phyloP scores from a whole-genome alignment of 2,888 invertebrate species.

The Nudaria mundana region DNA sequence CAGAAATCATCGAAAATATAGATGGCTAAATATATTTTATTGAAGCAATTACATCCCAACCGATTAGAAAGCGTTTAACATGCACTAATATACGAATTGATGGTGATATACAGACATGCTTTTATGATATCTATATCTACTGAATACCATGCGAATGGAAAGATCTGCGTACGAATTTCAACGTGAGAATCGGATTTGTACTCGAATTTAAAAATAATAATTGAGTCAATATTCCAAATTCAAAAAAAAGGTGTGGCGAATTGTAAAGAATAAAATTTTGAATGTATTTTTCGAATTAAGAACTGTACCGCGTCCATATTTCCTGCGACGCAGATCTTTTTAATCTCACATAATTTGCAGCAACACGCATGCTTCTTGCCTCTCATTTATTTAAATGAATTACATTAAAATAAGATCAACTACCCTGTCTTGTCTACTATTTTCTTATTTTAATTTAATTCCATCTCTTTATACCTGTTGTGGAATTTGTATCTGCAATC shows the following conservation, averaged over 20 bases:
- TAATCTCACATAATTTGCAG: slow-evolving; percentile 44
- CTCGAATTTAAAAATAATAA: slow-evolving; percentile 19
- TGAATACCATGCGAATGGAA: slow-evolving; percentile 59
- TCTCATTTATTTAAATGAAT: slow-evolving; percentile 60
- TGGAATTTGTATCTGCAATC: slow-evolving; percentile 97
- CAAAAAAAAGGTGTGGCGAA: slow-evolving; percentile 14
- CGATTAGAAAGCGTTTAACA: slow-evolving; percentile 30
- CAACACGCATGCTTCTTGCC: slow-evolving; percentile 86
- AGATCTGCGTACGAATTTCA: slow-evolving; percentile 63
- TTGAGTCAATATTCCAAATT: slow-evolving; percentile 11
- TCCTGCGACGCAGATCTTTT: slow-evolving; percentile 61
- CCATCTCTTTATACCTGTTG: slow-evolving; percentile 87
- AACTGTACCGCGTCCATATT: slow-evolving; percentile 12
- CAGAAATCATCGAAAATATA: slow-evolving; percentile 21
- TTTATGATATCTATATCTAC: slow-evolving; percentile 42
- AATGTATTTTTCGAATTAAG: slow-evolving; percentile 1
- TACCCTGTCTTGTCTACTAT: slow-evolving; percentile 44
- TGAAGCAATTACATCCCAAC: slow-evolving; percentile 21
- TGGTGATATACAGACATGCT: slow-evolving; percentile 38
- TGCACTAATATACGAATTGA: slow-evolving; percentile 34
- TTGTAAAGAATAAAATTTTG: slow-evolving; percentile 14
- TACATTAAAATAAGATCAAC: slow-evolving; percentile 76
- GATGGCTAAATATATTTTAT: slow-evolving; percentile 23
- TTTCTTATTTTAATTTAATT: slow-evolving; percentile 78
- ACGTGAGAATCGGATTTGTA: slow-evolving; percentile 8